Evolutionary conservation across 2,888 invertebrate genomes (phyloP).

Genomic region (Pachydiplax longipennis): DNA sequence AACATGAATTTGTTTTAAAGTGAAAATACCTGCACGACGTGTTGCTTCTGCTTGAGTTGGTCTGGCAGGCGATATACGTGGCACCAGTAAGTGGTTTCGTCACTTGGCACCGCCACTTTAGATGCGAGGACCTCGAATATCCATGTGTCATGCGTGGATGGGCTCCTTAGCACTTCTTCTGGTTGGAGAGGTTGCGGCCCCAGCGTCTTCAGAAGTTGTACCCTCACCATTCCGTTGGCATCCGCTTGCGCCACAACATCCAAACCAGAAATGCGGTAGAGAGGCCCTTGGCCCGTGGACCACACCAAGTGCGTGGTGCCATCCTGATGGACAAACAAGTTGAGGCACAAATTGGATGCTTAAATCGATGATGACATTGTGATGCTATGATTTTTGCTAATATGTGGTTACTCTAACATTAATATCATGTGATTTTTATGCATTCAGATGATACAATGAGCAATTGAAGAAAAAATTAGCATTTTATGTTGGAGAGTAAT

Average conservation of each 20-base stretch:
- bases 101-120: constrained; percentile 76
- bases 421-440: no score
- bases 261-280: constrained; percentile 73
- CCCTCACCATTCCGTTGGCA: constrained; percentile 77
- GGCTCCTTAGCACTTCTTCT: constrained; percentile 45
- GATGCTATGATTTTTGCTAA: no score
- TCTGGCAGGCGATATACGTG: constrained; percentile 81
- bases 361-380: no score
- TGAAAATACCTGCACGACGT: constrained; percentile 74
- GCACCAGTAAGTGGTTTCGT: constrained; percentile 98
- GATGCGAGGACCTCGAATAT: constrained; percentile 69
- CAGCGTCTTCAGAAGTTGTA: constrained; percentile 71
- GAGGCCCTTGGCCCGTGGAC: constrained; percentile 78
- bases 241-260: constrained; percentile 66
- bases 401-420: no score
- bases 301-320: constrained; percentile 90
- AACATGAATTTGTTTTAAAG: no score
- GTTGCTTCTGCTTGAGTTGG: constrained; percentile 69
- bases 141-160: constrained; percentile 60
- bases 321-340: constrained; percentile 67
- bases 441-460: no score
- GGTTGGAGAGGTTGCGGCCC: constrained; percentile 55
- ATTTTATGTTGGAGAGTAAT: no score
- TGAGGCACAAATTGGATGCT: no score
- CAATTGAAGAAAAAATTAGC: no score